Evolutionary conservation across 2,888 invertebrate genomes (phyloP).

Genomic region (Priapulus caudatus): DNA sequence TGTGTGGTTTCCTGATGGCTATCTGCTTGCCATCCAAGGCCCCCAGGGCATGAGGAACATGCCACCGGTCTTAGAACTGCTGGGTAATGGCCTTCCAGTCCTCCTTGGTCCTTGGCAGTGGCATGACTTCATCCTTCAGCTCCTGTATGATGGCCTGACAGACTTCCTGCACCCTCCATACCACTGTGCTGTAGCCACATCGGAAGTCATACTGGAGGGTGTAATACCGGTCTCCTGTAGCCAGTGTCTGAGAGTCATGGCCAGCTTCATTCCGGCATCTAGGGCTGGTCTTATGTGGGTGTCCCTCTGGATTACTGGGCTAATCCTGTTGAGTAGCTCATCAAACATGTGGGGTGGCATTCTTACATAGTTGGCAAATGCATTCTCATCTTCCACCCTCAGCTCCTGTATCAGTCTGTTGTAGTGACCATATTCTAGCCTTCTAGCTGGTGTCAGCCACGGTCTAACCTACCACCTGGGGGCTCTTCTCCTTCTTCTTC

Average conservation of each 20-base stretch:
- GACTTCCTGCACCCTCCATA: conserved; percentile 16
- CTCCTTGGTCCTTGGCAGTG: conserved; percentile 14
- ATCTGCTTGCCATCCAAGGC: conserved; percentile 20
- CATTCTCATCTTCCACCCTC: too few species aligned
- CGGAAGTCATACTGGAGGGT: conserved; percentile 19
- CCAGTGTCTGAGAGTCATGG: conserved; percentile 19
- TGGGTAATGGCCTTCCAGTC: conserved; percentile 15
- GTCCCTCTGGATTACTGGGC: conserved; percentile 12
- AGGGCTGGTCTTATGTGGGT: conserved; percentile 16
- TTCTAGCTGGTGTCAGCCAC: too few species aligned
- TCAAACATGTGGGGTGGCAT: conserved; percentile 17
- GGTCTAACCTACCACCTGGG: too few species aligned
- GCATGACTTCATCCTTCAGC: conserved; percentile 18
- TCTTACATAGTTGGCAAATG: too few species aligned
- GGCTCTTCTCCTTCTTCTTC: too few species aligned
- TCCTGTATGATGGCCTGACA: conserved; percentile 18
- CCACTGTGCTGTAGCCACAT: conserved; percentile 12
- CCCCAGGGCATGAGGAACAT: conserved; percentile 15
- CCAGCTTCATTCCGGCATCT: conserved; percentile 17
- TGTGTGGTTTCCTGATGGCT: conserved; percentile 15
- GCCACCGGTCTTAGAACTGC: conserved; percentile 17
- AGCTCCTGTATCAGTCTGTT: too few species aligned
- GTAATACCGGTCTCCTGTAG: conserved; percentile 18
- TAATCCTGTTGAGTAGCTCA: too few species aligned
- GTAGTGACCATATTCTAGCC: too few species aligned